These are phyloP conservation scores for Vespertilio murinus DNA, from an alignment of 2,797 vertebrate species.

Conservation along the genomic window DNA sequence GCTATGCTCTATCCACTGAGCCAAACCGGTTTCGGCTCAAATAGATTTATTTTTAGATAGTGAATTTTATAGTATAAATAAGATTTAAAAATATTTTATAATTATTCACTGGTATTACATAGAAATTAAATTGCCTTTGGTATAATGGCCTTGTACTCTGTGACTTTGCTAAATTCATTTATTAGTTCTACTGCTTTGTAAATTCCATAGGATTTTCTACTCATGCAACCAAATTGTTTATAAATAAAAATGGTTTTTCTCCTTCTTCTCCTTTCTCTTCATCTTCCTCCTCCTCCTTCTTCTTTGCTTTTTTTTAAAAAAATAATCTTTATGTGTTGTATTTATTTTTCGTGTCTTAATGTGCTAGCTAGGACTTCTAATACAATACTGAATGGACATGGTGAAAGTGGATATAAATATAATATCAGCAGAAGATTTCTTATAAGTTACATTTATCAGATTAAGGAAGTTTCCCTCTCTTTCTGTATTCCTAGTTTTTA, in stretches of 20 bases:
- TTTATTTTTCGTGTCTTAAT: neutral
- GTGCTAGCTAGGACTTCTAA: neutral
- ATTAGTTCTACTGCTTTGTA: neutral
- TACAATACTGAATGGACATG: neutral
- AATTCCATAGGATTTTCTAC: conserved; percentile 1
- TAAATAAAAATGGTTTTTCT: neutral
- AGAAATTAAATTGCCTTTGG: conserved; percentile 39
- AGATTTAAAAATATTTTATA: neutral
- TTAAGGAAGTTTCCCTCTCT: neutral
- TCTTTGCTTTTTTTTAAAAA: conserved; percentile 7
- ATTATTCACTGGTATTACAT: neutral
- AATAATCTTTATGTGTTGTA: neutral
- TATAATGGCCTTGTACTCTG: neutral
- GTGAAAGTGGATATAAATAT: neutral
- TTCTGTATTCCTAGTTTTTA: neutral
- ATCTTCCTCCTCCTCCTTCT: neutral
- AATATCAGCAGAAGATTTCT: neutral
- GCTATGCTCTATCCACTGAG: no score
- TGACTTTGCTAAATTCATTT: neutral
- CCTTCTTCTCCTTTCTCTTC: neutral
- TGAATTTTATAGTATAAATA: conserved; percentile 22
- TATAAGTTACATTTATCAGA: neutral
- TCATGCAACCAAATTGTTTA: neutral
- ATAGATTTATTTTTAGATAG: neutral
- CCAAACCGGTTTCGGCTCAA: no score